phyloP scores from a whole-genome alignment of 2,888 invertebrate species.

The Andrena flavipes region DNA sequence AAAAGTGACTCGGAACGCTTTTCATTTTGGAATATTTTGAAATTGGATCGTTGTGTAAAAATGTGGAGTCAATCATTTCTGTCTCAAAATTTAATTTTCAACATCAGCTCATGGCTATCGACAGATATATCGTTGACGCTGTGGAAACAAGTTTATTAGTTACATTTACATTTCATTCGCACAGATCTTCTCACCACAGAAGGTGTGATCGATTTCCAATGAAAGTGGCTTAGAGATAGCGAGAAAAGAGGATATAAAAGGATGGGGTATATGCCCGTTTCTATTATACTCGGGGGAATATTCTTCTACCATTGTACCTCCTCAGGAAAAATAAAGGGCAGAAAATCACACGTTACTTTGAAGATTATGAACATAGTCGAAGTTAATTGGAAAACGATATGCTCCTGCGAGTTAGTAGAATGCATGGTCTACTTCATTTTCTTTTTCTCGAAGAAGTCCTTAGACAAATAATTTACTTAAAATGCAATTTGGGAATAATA shows the following conservation, averaged over 20 bases:
- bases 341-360: background rate
- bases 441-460: too few species aligned
- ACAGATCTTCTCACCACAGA: background rate
- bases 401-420: background rate
- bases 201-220: conserved; percentile 44
- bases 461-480: too few species aligned
- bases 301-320: background rate
- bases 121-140: background rate
- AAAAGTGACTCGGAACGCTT: too few species aligned
- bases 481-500: too few species aligned
- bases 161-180: background rate
- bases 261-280: conserved; percentile 10
- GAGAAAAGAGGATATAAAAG: conserved; percentile 35
- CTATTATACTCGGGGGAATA: conserved; percentile 41
- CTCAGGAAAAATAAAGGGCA: conserved; percentile 12
- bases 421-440: background rate
- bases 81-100: too few species aligned
- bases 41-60: too few species aligned
- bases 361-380: background rate
- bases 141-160: background rate
- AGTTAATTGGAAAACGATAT: background rate
- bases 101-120: too few species aligned
- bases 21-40: too few species aligned
- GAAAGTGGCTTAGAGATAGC: conserved; percentile 17
- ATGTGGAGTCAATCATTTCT: too few species aligned